Percentiles rank a stretch among this genome's conserved stretches.
phyloP scores from a whole-genome alignment of 2,797 vertebrate species.

The Tympanoctomys barrerae region DNA sequence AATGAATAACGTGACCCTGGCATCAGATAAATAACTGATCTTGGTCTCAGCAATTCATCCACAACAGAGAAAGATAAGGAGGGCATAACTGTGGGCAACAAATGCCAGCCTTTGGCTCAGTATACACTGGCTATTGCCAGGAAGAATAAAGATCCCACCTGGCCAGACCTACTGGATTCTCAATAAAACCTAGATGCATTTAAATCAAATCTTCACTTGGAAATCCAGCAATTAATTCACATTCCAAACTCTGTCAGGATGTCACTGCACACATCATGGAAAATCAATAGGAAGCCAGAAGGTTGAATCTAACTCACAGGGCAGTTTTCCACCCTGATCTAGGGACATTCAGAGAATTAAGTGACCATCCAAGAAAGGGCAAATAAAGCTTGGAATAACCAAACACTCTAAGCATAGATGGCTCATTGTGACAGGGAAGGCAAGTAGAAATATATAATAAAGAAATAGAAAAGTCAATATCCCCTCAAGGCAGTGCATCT shows the following conservation, averaged over 20 bases:
- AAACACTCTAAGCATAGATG: not conserved
- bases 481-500: not conserved
- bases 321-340: not conserved
- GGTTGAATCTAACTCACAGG: not conserved
- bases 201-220: conserved; percentile 20
- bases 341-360: not conserved
- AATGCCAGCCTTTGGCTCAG: not conserved
- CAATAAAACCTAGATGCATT: conserved; percentile 7
- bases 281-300: not conserved
- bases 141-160: not conserved
- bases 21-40: not conserved
- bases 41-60: not conserved
- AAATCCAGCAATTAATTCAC: not conserved
- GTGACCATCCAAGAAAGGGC: not conserved
- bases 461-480: not conserved
- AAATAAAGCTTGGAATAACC: not conserved
- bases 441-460: not conserved
- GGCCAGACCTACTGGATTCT: conserved; percentile 25
- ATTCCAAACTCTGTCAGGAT: conserved; percentile 7
- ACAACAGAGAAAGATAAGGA: not conserved
- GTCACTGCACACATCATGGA: not conserved
- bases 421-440: not conserved
- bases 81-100: not conserved
- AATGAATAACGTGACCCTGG: conserved; percentile 1
- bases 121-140: not conserved